Conservation (phyloP, 2,113 vertebrate genomes). For the Nibea albiflora region DNA sequence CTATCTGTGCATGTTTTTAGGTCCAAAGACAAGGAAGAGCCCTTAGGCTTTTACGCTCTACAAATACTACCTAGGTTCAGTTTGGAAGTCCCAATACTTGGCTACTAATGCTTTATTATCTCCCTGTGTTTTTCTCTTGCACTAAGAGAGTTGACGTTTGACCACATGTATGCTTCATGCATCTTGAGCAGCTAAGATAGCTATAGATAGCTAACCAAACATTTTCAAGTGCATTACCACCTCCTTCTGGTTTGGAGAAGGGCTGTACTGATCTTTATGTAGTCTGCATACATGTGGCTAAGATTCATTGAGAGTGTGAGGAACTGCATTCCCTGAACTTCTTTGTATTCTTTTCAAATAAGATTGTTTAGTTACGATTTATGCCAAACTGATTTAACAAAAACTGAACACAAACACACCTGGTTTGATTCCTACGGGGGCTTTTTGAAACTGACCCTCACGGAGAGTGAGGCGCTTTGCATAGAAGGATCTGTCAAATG, state of each 20-base stretch:
- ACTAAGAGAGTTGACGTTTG: too few species aligned
- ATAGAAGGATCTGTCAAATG: conserved; percentile 7
- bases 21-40: neutral
- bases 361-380: neutral
- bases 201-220: too few species aligned
- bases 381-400: neutral
- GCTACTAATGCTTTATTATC: neutral
- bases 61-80: neutral
- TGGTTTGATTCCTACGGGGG: neutral
- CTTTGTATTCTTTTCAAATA: neutral
- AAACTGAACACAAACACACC: neutral
- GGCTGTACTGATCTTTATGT: too few species aligned
- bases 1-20: neutral
- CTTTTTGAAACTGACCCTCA: neutral
- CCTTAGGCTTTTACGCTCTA: neutral
- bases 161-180: too few species aligned
- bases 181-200: too few species aligned
- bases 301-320: too few species aligned
- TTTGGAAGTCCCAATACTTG: neutral
- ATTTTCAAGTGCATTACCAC: too few species aligned
- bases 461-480: neutral
- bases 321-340: neutral
- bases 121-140: neutral
- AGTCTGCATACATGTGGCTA: too few species aligned
- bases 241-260: too few species aligned